phyloP scores from a whole-genome alignment of 2,113 vertebrate species.

The Prochilodus magdalenae region DNA sequence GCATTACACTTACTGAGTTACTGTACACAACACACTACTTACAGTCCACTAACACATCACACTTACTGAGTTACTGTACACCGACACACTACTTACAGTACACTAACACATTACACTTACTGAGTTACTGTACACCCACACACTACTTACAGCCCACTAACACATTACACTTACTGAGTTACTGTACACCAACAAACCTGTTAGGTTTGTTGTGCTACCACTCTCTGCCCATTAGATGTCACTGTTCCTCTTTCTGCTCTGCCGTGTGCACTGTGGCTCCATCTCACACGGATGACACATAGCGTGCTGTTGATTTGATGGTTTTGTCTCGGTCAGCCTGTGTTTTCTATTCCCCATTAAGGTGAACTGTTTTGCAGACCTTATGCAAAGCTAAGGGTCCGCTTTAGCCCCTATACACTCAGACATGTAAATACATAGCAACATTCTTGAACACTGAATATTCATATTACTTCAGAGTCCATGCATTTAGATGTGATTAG shows the following conservation, averaged over 20 bases:
- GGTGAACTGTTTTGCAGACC: slow-evolving; percentile 20
- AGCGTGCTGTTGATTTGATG: slow-evolving; percentile 1
- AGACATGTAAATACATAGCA: background rate
- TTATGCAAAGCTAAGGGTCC: background rate
- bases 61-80: too few relatives aligned
- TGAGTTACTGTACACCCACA: too few relatives aligned
- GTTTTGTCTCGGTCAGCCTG: slow-evolving; percentile 22
- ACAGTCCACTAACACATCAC: too few relatives aligned
- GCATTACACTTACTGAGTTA: too few relatives aligned
- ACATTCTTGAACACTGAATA: background rate
- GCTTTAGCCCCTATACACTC: background rate
- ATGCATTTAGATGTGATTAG: background rate
- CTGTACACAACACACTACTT: too few relatives aligned
- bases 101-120: too few relatives aligned
- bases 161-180: too few relatives aligned
- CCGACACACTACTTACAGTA: too few relatives aligned
- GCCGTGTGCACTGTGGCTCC: slow-evolving; percentile 1
- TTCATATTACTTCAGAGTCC: background rate
- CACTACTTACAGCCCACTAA: too few relatives aligned
- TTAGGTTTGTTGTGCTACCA: slow-evolving; percentile 12
- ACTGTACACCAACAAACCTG: too few relatives aligned
- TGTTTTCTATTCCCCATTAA: slow-evolving; percentile 5
- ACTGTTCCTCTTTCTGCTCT: slow-evolving; percentile 45
- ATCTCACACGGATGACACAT: background rate
- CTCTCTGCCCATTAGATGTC: slow-evolving; percentile 50